phyloP scores from a whole-genome alignment of 2,888 invertebrate species.

The Seira sanloemensis region DNA sequence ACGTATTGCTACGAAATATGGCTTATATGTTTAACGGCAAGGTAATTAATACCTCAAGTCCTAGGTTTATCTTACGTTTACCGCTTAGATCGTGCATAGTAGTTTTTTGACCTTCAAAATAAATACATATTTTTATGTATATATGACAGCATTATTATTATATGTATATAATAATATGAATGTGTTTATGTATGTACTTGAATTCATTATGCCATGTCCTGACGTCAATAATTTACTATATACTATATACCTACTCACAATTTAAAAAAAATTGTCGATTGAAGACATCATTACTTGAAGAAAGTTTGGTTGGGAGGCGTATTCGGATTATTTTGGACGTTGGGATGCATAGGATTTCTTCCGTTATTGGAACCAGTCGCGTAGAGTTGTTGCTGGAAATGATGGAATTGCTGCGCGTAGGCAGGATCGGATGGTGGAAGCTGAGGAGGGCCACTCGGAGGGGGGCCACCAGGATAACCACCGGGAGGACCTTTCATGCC shows the following conservation, averaged over 20 bases:
- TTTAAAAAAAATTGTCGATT: too few relatives aligned
- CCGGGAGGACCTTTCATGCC: constrained; percentile 75
- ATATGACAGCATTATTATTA: neutral
- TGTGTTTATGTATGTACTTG: too few relatives aligned
- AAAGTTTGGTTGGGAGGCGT: constrained; percentile 73
- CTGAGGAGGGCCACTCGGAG: constrained; percentile 89
- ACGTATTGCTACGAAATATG: constrained; percentile 5
- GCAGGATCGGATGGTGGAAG: constrained; percentile 92
- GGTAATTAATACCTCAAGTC: neutral
- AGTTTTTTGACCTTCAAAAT: neutral
- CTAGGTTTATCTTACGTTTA: too few relatives aligned
- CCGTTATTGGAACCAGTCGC: constrained; percentile 83
- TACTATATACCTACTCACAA: too few relatives aligned
- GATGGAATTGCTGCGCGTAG: constrained; percentile 96
- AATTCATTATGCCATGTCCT: too few relatives aligned
- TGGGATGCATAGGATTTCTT: constrained; percentile 78
- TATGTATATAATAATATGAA: neutral
- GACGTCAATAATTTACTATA: too few relatives aligned
- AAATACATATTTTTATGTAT: too few relatives aligned
- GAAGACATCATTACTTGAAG: constrained; percentile 70
- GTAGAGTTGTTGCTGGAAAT: constrained; percentile 96
- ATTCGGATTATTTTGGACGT: constrained; percentile 73
- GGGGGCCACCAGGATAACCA: constrained; percentile 83
- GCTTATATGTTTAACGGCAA: neutral
- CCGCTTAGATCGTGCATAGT: neutral